These are phyloP conservation scores for Brachionus asplanchnoidis DNA, from an alignment of 1,140 invertebrate species.

Conservation along the genomic window DNA sequence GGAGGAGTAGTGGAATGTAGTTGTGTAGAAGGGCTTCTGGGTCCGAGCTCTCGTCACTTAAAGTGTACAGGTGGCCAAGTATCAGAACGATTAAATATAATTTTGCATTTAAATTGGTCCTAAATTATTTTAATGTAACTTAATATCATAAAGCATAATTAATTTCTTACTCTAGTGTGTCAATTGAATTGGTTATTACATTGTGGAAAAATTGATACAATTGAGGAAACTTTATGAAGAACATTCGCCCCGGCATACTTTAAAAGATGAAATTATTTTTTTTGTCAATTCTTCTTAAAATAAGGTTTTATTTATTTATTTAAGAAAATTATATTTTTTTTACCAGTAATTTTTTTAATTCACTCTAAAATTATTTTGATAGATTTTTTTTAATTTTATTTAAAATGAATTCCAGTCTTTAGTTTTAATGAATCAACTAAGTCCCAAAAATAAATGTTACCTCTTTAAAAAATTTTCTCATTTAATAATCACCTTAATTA, in stretches of 20 bases:
- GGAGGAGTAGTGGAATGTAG: neutral
- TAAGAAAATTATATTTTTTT: too few relatives aligned
- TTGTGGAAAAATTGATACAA: conserved; percentile 72
- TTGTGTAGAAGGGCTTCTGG: conserved; percentile 46
- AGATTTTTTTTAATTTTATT: too few relatives aligned
- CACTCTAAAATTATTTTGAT: too few relatives aligned
- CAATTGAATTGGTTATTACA: conserved; percentile 61
- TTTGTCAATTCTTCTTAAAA: neutral
- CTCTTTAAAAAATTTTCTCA: too few relatives aligned
- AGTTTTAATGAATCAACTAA: too few relatives aligned
- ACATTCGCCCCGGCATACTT: conserved; percentile 65
- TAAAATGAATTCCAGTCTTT: too few relatives aligned
- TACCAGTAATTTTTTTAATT: too few relatives aligned
- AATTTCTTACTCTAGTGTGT: conserved; percentile 46
- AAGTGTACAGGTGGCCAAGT: conserved; percentile 71
- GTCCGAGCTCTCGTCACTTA: conserved; percentile 64
- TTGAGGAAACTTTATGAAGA: conserved; percentile 76
- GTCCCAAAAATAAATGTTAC: too few relatives aligned
- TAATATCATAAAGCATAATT: too few relatives aligned
- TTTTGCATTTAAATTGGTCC: conserved; percentile 56
- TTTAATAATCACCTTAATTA: too few relatives aligned
- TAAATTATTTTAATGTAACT: neutral
- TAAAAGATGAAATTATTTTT: conserved; percentile 42
- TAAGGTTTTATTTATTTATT: too few relatives aligned
- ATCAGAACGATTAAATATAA: conserved; percentile 75